Base-by-base conservation (phyloP, 2,888 invertebrate genomes). In the Meteorus colon region DNA sequence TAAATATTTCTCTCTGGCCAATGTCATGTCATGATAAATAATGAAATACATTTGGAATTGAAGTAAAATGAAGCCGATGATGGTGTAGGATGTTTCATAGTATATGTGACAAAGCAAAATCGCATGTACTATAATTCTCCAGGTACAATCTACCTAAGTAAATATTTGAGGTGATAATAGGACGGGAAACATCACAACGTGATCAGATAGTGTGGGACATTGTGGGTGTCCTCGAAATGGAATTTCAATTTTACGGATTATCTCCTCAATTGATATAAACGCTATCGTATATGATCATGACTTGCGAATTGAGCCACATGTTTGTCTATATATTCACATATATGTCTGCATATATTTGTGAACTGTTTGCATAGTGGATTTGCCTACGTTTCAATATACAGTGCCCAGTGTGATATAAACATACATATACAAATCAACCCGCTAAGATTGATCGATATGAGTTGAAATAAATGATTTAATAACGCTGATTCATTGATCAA, bases 201-300 rank as follows among this genome's bases (percentile, higher is more conserved):
- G 63, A 66, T 59, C 68, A 51, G 63, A 19, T 55, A 19, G 55
- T 55, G 19, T 55, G 19, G 19, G n/a, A 34, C 16, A 34, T 63
- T 63, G 63, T 29, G 31, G 34, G 63, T 34, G 63, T 34, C n/a
- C n/a, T 31, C 72, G 45, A 48, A 73, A 75, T 79, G 76, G 71
- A 77, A 75, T 80, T 80, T 75, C 72, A 77, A 79, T 80, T 77
- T 76, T 41, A 81, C 51, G 68, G 77, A 74, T 76, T 73, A 76
- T 74, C 67, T 59, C 59, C 73, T 68, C 66, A 41, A 37, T 34
- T 55, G 67, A 31, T 65, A 34, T 59, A 19, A 19, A 55, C 29
- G 62, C 16, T 55, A 41, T 27, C 41, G 66, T 48, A 34, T 55
- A 14, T 63, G 51, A 37, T 41, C 63, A 65, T 69, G 69, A 66